Percentiles rank a stretch among this genome's conserved stretches.
Conservation (phyloP, 2,888 invertebrate species). For the Ernsta delagoae region DNA sequence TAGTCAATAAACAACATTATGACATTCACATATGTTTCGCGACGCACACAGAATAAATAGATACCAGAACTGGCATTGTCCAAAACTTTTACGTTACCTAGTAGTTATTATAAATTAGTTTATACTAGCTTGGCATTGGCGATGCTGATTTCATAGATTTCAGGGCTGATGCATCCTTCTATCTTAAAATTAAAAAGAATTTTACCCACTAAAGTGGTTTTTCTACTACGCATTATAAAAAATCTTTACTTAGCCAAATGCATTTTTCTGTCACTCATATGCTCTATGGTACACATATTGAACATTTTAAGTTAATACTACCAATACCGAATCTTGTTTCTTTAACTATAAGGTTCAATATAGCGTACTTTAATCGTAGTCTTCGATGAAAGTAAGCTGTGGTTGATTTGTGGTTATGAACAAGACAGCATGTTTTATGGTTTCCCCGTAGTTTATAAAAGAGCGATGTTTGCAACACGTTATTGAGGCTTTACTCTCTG, state of each 20-base stretch:
- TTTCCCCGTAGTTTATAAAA: slow-evolving; percentile 62
- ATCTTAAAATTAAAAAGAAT: no score
- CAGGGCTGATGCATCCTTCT: no score
- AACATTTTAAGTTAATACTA: background rate
- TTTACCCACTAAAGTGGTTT: no score
- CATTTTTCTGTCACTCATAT: background rate
- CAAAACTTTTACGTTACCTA: background rate
- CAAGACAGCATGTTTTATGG: slow-evolving; percentile 72
- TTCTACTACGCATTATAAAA: no score
- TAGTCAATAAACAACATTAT: slow-evolving; percentile 67
- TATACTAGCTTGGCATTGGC: no score
- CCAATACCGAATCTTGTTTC: slow-evolving; percentile 40
- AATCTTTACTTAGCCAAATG: background rate
- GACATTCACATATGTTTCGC: slow-evolving; percentile 51
- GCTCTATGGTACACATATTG: slow-evolving; percentile 5
- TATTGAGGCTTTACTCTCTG: slow-evolving; percentile 16
- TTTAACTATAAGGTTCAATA: slow-evolving; percentile 43
- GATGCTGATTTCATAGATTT: no score
- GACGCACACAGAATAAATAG: background rate
- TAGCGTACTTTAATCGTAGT: slow-evolving; percentile 42
- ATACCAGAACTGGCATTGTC: background rate
- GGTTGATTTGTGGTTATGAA: slow-evolving; percentile 73
- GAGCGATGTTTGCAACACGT: slow-evolving; percentile 53
- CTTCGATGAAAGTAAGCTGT: slow-evolving; percentile 61
- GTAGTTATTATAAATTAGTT: no score